Evolutionary conservation across 2,888 invertebrate genomes (phyloP).

Genomic region (Apotomis betuletana): DNA sequence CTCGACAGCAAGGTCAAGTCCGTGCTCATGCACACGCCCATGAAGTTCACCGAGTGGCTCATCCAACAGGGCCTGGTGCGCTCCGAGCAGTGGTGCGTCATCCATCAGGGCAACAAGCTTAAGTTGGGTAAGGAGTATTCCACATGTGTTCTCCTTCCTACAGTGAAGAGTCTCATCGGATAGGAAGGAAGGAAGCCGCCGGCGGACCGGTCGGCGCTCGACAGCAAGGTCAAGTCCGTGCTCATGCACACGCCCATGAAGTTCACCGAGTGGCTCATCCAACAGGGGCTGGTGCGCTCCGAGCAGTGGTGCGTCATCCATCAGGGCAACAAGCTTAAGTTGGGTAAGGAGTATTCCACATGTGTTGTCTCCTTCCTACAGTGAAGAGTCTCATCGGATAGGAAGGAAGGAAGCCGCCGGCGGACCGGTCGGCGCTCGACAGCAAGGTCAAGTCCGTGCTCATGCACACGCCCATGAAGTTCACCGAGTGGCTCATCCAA

Average conservation of each 20-base stretch:
- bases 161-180: too few relatives aligned
- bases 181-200: conserved; percentile 85
- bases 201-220: conserved; percentile 85
- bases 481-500: conserved; percentile 95
- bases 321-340: conserved; percentile 87
- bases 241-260: conserved; percentile 92
- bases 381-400: too few relatives aligned
- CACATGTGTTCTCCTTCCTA: too few relatives aligned
- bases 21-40: conserved; percentile 90
- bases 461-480: conserved; percentile 91
- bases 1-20: conserved; percentile 92
- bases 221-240: conserved; percentile 92
- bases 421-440: conserved; percentile 87
- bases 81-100: conserved; percentile 90
- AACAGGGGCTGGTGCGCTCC: conserved; percentile 90
- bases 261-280: conserved; percentile 95
- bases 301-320: conserved; percentile 91
- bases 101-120: conserved; percentile 87
- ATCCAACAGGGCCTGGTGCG: conserved; percentile 92
- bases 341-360: conserved; percentile 75
- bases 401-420: conserved; percentile 85
- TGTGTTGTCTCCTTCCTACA: too few relatives aligned
- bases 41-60: conserved; percentile 95
- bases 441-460: conserved; percentile 92
- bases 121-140: conserved; percentile 84